phyloP scores from a whole-genome alignment of 2,797 vertebrate genomes.

The Acropternis orthonyx region DNA sequence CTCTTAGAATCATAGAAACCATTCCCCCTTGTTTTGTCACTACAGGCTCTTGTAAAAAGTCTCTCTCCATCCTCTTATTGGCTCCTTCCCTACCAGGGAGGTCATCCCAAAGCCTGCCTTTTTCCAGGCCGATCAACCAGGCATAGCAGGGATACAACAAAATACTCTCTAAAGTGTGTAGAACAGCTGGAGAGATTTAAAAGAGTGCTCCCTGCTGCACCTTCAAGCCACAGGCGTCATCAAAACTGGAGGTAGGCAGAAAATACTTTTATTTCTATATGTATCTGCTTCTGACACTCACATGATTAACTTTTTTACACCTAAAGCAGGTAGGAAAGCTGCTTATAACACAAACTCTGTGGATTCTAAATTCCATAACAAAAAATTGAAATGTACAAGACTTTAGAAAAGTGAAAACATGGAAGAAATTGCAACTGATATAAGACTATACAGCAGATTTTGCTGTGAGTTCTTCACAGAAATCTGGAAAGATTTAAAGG shows the following conservation, averaged over 20 bases:
- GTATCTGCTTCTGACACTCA: neutral
- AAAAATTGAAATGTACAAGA: neutral
- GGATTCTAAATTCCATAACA: neutral
- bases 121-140: neutral
- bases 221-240: neutral
- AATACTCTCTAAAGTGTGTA: neutral
- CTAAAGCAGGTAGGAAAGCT: neutral
- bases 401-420: neutral
- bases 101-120: neutral
- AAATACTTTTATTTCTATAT: neutral
- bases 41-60: rapidly evolving
- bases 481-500: neutral
- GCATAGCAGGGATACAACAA: neutral
- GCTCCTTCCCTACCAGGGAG: neutral
- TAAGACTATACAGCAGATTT: neutral
- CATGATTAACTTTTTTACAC: neutral
- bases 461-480: neutral
- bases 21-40: rapidly evolving
- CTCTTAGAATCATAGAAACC: neutral
- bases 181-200: neutral
- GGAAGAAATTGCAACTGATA: neutral
- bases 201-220: neutral
- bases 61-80: neutral
- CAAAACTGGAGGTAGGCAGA: neutral
- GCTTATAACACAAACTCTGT: neutral